Conservation (phyloP, 2,888 invertebrate genomes). For the Parnassius mnemosyne region DNA sequence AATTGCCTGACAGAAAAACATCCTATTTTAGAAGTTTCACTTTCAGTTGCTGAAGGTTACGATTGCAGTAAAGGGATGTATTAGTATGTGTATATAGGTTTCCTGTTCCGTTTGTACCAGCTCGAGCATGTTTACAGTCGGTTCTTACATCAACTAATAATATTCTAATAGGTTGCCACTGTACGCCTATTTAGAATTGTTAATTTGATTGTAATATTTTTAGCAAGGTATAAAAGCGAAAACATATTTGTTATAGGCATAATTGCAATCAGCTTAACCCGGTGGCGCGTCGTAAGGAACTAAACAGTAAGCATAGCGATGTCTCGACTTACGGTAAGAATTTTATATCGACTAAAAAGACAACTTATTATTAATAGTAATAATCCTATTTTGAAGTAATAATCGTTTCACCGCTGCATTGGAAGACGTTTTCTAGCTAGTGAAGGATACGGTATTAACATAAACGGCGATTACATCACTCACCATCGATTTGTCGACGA, state of each 20-base stretch:
- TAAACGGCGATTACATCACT: too few species aligned
- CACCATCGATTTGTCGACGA: too few species aligned
- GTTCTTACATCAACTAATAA: conserved; percentile 51
- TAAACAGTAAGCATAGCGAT: conserved; percentile 45
- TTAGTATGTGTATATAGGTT: conserved; percentile 24
- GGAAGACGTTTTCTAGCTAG: too few species aligned
- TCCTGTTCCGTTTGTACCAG: conserved; percentile 30
- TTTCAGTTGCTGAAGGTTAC: conserved; percentile 31
- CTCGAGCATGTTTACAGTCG: conserved; percentile 17
- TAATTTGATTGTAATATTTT: conserved; percentile 73
- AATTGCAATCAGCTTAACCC: conserved; percentile 55
- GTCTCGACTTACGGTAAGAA: conserved; percentile 71
- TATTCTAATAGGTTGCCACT: conserved; percentile 73
- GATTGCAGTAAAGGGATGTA: conserved; percentile 35
- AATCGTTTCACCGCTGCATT: not conserved
- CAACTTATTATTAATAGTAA: too few species aligned
- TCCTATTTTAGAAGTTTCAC: conserved; percentile 7
- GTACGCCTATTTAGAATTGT: conserved; percentile 70
- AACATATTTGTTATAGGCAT: conserved; percentile 51
- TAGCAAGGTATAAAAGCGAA: conserved; percentile 66
- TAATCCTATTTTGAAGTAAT: not conserved
- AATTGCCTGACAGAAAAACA: not conserved
- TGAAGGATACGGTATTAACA: too few species aligned
- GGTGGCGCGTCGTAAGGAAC: conserved; percentile 49
- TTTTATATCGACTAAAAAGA: too few species aligned